Conservation (phyloP, 2,113 vertebrate genomes). For the Phalacrocorax brasilianus region DNA sequence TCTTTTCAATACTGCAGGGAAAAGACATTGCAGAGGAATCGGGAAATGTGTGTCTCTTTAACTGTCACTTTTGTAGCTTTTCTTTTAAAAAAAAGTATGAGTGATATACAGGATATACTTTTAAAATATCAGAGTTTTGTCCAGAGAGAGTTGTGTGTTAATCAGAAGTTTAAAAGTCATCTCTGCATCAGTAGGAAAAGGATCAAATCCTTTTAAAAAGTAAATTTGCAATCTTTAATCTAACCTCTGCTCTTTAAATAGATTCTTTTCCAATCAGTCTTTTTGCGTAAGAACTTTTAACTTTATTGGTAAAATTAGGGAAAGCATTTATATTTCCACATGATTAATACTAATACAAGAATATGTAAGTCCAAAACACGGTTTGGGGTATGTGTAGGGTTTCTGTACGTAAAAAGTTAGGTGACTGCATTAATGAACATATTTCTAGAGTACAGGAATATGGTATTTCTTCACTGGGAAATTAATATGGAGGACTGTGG, state of each 20-base stretch:
- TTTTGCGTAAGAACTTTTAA: not conserved
- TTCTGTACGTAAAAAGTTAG: not conserved
- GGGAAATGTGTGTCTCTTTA: not conserved
- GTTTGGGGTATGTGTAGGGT: not conserved
- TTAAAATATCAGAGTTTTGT: not conserved
- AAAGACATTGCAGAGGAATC: conserved; percentile 8
- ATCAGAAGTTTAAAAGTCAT: not conserved
- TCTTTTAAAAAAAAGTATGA: rapidly evolving
- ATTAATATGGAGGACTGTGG: not conserved
- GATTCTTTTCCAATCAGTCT: not conserved
- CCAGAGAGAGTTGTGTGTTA: not conserved
- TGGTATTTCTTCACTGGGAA: not conserved
- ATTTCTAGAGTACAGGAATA: not conserved
- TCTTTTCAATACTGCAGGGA: not conserved
- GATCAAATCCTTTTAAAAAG: not conserved
- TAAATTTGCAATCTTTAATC: not conserved
- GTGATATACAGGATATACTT: not conserved
- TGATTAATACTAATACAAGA: not conserved
- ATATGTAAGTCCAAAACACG: not conserved
- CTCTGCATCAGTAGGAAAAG: not conserved
- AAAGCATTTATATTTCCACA: not conserved
- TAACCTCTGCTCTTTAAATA: not conserved
- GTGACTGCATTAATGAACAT: not conserved
- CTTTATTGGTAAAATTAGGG: not conserved
- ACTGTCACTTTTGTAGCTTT: not conserved